Percentiles rank a stretch among this genome's conserved stretches.
phyloP scores from a whole-genome alignment of 1,140 invertebrate genomes.

The Plodia interpunctella region DNA sequence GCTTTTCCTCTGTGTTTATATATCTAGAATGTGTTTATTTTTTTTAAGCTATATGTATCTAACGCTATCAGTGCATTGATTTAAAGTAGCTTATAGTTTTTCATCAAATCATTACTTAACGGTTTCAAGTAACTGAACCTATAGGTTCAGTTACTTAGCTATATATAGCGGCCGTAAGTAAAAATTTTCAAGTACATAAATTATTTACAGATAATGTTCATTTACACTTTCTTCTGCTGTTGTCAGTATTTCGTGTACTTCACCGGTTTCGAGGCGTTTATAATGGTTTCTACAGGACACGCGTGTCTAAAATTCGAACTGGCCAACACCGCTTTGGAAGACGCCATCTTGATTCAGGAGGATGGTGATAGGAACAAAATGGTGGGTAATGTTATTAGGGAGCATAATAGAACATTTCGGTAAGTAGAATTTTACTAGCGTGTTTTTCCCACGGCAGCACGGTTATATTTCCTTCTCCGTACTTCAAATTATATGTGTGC shows the following conservation, averaged over 20 bases:
- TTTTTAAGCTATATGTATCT: too few relatives aligned
- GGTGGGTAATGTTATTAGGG: neutral
- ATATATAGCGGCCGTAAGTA: too few relatives aligned
- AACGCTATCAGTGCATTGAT: too few relatives aligned
- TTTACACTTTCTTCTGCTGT: constrained; percentile 12
- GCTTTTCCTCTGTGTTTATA: too few relatives aligned
- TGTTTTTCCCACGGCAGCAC: too few relatives aligned
- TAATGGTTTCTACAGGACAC: constrained; percentile 40
- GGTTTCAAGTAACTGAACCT: too few relatives aligned
- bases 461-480: too few relatives aligned
- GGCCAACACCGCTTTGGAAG: constrained; percentile 31
- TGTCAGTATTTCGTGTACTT: constrained; percentile 32
- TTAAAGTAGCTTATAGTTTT: too few relatives aligned
- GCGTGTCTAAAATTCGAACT: constrained; percentile 47
- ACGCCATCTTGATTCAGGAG: constrained; percentile 22
- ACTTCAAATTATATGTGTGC: too few relatives aligned
- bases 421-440: neutral
- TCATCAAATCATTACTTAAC: too few relatives aligned
- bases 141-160: too few relatives aligned
- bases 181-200: neutral
- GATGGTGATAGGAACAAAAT: neutral
- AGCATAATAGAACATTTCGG: neutral
- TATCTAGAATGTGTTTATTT: too few relatives aligned
- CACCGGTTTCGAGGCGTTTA: constrained; percentile 40
- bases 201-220: neutral